Percentiles rank a stretch among this genome's conserved stretches.
Evolutionary conservation across 1,140 invertebrate species (phyloP).

Genomic region (Ylistrum balloti): DNA sequence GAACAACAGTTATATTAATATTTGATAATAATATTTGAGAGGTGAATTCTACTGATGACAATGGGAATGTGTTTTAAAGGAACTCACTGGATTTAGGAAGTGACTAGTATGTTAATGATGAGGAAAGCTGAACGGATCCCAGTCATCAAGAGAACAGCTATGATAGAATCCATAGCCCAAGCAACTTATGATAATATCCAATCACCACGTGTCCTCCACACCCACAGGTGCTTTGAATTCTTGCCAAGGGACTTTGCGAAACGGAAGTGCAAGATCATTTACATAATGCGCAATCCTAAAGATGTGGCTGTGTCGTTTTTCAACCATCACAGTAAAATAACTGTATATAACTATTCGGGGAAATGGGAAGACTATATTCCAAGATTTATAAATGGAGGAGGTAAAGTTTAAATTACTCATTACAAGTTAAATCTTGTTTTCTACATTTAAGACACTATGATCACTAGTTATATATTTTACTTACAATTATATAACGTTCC

Average conservation of each 20-base stretch:
- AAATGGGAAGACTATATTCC: slow-evolving; percentile 63
- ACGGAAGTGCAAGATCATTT: slow-evolving; percentile 61
- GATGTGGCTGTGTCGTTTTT: slow-evolving; percentile 70
- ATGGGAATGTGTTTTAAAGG: too few relatives aligned
- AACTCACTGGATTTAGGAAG: slow-evolving; percentile 69
- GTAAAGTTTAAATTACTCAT: too few relatives aligned
- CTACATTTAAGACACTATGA: too few relatives aligned
- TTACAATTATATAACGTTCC: too few relatives aligned
- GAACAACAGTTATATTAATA: too few relatives aligned
- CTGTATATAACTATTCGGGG: slow-evolving; percentile 64
- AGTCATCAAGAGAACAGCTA: slow-evolving; percentile 56
- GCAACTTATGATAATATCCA: slow-evolving; percentile 42
- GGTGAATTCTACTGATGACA: too few relatives aligned
- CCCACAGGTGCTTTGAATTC: slow-evolving; percentile 52
- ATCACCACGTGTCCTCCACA: slow-evolving; percentile 65
- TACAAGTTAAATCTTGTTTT: too few relatives aligned
- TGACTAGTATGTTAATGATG: slow-evolving; percentile 57
- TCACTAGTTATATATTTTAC: too few relatives aligned
- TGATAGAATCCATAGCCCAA: slow-evolving; percentile 59
- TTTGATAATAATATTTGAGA: too few relatives aligned
- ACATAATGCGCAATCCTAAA: slow-evolving; percentile 68
- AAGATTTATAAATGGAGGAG: slow-evolving; percentile 62
- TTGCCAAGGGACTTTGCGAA: slow-evolving; percentile 57
- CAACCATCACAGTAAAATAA: slow-evolving; percentile 61
- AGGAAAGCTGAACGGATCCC: slow-evolving; percentile 51